Evolutionary conservation across 1,140 invertebrate genomes (phyloP), one percentile per base, ranked within the genome.

Genomic region (Ceratina australensis): DNA sequence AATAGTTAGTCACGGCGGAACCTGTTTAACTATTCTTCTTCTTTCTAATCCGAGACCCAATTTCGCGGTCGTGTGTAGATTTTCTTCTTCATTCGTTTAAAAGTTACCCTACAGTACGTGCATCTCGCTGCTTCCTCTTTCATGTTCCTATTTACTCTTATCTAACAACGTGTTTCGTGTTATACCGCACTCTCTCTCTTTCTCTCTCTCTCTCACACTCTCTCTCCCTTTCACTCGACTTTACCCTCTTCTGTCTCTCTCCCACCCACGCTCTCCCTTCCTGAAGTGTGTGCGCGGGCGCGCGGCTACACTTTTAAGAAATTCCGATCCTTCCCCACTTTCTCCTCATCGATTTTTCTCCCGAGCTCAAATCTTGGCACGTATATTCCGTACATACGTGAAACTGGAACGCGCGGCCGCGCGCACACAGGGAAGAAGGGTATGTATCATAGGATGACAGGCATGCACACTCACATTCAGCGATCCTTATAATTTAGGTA

Each of bases 21-120:
- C 88, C 88, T 91, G 88, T 90, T 89, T 42, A 68, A 88, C 88
- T 91, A 89, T 90, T 89, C n/a, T n/a, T n/a, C n/a, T 87, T 90
- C 72, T 63, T 54, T 15, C 61, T 86, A 88, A 80, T 85, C 79
- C 84, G 42, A 81, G 81, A 86, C 87, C 84, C 88, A 87, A 80
- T 87, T 82, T 88, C 79, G 78, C 78, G 82, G 79, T 15, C 24
- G n/a, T 24, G 28, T 72, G 47, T 18, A 47, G 24, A 1, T 57
- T 54, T 54, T 63, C 10, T 42, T 15, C 50, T 24, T 49, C 42
- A 1, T 22, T 18, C 24, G 26, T 67, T 63, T 49, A 68, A 66
- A 68, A n/a, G 24, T 76, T 76, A 76, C 24, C 15, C 73, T 76
- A 77, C 57, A 56, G 64, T 78, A 64, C 42, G 15, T 50, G 18